phyloP scores from a whole-genome alignment of 2,113 vertebrate species.

The Symphodus melops region DNA sequence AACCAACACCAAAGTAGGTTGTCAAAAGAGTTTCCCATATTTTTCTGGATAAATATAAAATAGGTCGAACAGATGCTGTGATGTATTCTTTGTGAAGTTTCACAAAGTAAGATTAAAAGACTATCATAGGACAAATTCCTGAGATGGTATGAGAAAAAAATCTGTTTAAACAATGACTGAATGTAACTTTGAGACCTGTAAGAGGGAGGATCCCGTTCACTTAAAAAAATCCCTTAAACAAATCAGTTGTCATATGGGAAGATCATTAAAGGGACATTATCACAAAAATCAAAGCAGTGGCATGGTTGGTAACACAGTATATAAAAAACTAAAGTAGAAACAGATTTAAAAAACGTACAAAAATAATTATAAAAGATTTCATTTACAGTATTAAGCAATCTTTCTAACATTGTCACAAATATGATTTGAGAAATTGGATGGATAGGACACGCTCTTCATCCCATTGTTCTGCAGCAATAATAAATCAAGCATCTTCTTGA shows the following conservation, averaged over 20 bases:
- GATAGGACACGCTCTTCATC: background rate
- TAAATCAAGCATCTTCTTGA: conserved; percentile 22
- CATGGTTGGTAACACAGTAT: background rate
- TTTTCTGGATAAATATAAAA: conserved; percentile 16
- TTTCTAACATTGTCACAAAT: conserved; percentile 1
- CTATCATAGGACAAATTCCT: background rate
- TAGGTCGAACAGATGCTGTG: background rate
- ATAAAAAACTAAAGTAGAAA: background rate
- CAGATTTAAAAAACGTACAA: conserved; percentile 16
- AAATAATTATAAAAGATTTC: background rate
- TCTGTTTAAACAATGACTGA: background rate
- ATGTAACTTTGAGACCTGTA: background rate
- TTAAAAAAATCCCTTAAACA: background rate
- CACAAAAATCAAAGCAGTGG: background rate
- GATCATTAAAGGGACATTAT: conserved; percentile 19
- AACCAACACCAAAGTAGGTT: background rate
- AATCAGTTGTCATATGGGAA: background rate
- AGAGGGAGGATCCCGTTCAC: background rate
- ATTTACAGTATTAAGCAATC: conserved; percentile 24
- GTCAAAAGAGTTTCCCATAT: background rate
- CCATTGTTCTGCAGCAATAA: background rate
- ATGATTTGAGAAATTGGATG: background rate
- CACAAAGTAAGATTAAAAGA: background rate
- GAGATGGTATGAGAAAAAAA: background rate
- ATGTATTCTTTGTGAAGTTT: background rate